Evolutionary conservation across 2,113 vertebrate genomes (phyloP).

Genomic region (Andinoacara biseriatus): DNA sequence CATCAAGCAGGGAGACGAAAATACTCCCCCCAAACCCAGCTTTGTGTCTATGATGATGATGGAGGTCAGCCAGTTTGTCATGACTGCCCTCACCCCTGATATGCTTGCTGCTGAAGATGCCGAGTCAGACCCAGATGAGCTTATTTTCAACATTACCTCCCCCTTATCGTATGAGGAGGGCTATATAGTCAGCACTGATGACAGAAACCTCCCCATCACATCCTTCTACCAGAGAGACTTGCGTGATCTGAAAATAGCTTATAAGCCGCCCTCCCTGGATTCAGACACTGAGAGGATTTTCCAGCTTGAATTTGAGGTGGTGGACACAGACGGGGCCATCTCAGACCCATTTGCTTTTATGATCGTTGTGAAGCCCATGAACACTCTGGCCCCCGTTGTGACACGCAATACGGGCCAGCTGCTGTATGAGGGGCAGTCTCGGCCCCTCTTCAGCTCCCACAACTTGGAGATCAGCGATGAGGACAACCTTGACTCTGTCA

Average conservation of each 20-base stretch:
- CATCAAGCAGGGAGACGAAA: conserved; percentile 86
- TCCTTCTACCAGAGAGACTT: conserved; percentile 92
- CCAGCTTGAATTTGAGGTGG: conserved; percentile 90
- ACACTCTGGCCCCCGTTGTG: conserved; percentile 90
- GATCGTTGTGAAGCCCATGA: conserved; percentile 96
- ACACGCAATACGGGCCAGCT: conserved; percentile 91
- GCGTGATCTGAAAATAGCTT: conserved; percentile 89
- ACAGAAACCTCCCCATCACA: conserved; percentile 89
- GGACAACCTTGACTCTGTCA: conserved; percentile 87
- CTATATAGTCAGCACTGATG: conserved; percentile 93
- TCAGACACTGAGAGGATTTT: conserved; percentile 90
- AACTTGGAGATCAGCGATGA: conserved; percentile 92
- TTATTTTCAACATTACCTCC: conserved; percentile 94
- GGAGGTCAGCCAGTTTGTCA: conserved; percentile 96
- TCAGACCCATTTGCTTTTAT: conserved; percentile 94
- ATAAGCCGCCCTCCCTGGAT: conserved; percentile 88
- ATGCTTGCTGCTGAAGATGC: conserved; percentile 92
- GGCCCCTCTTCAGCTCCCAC: conserved; percentile 84
- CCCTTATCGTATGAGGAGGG: conserved; percentile 88
- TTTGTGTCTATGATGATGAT: conserved; percentile 97
- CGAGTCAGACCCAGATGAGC: conserved; percentile 83
- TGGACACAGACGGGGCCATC: conserved; percentile 90
- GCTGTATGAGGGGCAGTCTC: conserved; percentile 93
- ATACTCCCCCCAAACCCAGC: conserved; percentile 90
- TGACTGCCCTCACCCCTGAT: conserved; percentile 91